Base-by-base conservation (phyloP, 2,888 invertebrate genomes). In the Idaea straminata region DNA sequence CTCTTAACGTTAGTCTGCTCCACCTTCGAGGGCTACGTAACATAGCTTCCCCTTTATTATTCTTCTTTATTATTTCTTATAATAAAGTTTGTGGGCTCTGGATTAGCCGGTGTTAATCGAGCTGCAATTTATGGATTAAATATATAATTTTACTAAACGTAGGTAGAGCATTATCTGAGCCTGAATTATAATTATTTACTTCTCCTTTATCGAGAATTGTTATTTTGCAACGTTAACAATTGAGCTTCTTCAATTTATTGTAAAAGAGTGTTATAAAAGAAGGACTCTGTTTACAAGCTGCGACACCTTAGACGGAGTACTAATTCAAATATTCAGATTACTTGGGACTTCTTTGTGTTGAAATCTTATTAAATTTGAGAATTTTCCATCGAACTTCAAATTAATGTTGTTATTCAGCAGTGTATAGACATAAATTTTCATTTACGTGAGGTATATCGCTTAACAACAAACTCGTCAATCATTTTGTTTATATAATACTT, bases 381-480 rank as follows among this genome's bases (percentile, higher is more conserved):
- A 47, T 47, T 10, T 47, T 47, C 47, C 47, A 47, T 47, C 47
- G 47, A 47, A 47, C 47, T 47, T 47, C 47, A 47, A 47, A 47
- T 47, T 47, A 47, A 47, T 47, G 47, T 47, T 47, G 47, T 47
- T 47, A 47, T 47, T 47, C 47, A 47, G 13, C 47, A 47, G 47
- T 35, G 16, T 62, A 47, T 13, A n/a, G 1, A 10, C 34, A 47
- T 61, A 59, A 59, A 25, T 13, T 68, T 76, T 74, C 74, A 75
- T 81, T 79, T 80, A 76, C 73, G 77, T 78, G 71, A 71, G 72
- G 72, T 71, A 74, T 73, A 77, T 71, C 74, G 82, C 83, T 78
- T 87, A 86, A 81, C 84, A 85, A 85, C 83, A 80, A 78, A 81
- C 79, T 82, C 80, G 84, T 85, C 79, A 82, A 83, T 83, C 80